phyloP scores from a whole-genome alignment of 2,888 invertebrate species.

The Axea sp. region DNA sequence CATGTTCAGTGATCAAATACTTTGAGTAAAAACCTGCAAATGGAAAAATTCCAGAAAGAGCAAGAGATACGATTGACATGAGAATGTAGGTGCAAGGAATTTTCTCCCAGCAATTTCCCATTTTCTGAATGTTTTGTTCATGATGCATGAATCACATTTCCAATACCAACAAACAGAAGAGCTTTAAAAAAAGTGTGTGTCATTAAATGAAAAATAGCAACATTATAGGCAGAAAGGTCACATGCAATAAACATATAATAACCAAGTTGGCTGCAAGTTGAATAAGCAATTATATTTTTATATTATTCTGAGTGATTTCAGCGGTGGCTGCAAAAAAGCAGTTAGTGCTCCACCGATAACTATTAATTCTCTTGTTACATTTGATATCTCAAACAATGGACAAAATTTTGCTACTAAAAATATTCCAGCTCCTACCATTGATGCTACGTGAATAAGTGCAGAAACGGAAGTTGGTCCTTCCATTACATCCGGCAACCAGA shows the following conservation, averaged over 20 bases:
- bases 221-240: constrained; percentile 29
- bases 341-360: constrained; percentile 14
- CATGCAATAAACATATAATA: constrained; percentile 38
- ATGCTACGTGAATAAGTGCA: constrained; percentile 40
- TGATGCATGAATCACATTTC: constrained; percentile 35
- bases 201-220: constrained; percentile 36
- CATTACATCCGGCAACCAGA: constrained; percentile 39
- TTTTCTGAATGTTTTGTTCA: constrained; percentile 26
- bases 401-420: constrained; percentile 19
- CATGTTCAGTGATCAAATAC: constrained; percentile 22
- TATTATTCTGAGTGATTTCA: constrained; percentile 20
- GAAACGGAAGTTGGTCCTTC: constrained; percentile 44
- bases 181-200: constrained; percentile 44
- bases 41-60: constrained; percentile 21
- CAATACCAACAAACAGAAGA: constrained; percentile 34
- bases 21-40: constrained; percentile 38
- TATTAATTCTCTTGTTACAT: constrained; percentile 3
- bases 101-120: constrained; percentile 22
- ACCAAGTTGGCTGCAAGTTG: constrained; percentile 34
- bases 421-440: constrained; percentile 37
- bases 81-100: constrained; percentile 24
- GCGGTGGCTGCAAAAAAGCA: constrained; percentile 25
- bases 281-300: constrained; percentile 40
- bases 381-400: constrained; percentile 22
- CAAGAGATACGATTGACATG: constrained; percentile 30